Evolutionary conservation across 2,113 vertebrate genomes (phyloP).

Genomic region (Corvus hawaiiensis): DNA sequence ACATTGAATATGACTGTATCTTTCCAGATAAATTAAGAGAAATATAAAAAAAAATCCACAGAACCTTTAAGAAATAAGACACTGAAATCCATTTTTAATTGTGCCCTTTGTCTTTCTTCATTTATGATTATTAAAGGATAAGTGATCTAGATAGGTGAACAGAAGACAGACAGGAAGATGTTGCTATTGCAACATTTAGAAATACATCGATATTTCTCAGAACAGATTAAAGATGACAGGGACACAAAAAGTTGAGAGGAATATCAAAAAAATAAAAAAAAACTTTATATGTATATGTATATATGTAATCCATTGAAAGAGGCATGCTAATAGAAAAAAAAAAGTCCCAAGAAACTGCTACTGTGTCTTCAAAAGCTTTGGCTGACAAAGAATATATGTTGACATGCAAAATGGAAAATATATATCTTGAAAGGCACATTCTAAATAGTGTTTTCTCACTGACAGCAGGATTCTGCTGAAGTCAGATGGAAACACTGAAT

Average conservation of each 20-base stretch:
- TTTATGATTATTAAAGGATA: neutral
- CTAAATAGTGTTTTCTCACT: neutral
- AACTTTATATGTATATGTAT: neutral
- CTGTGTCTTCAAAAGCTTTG: neutral
- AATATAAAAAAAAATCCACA: neutral
- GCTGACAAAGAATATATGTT: neutral
- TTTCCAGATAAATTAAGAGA: neutral
- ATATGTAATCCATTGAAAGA: neutral
- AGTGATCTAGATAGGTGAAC: neutral
- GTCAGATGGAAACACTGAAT: neutral
- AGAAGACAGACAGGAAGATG: neutral
- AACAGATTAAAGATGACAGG: neutral
- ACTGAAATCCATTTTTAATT: neutral
- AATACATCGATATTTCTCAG: neutral
- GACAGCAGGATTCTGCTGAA: neutral
- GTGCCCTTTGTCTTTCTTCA: neutral
- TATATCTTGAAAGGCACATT: neutral
- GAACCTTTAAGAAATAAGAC: neutral
- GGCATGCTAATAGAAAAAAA: neutral
- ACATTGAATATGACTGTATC: neutral
- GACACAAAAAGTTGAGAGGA: neutral
- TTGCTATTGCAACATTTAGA: neutral
- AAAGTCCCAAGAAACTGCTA: neutral
- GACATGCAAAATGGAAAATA: neutral
- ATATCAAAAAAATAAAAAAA: accelerated